Base-by-base conservation (phyloP, 2,888 invertebrate species). In the Agriopis aurantiaria region DNA sequence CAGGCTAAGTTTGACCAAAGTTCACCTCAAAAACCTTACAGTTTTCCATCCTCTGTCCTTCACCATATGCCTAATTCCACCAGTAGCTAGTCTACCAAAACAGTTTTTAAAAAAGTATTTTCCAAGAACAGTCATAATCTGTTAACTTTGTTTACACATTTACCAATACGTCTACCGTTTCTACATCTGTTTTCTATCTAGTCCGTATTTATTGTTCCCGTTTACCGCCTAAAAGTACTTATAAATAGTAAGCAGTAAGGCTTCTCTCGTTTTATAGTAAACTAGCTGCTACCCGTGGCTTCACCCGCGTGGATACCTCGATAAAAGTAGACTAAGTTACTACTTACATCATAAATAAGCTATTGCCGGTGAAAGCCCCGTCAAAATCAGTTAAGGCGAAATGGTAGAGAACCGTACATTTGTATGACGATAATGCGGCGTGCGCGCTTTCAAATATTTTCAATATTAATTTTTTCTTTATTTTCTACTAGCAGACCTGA, bases 101-200 rank as follows among this genome's bases (percentile, higher is more conserved):
- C 40, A 55, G 55, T 33, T 40, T 55, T 53, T 40, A 8, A n/a
- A 17, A 46, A 46, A 61, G 60, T 51, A 65, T 59, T 52, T 70
- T 66, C 70, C 17, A 5, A 14, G 66, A 63, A 66, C 11, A 58
- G 58, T 70, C 65, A 66, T 70, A 63, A 70, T 66, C 33, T 41
- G 63, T 70, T 58, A 49, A 62, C 43, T 48, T 48, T 66, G 63
- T 65, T 66, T 66, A 70, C 59, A 48, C 66, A 69, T 70, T 70
- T 66, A 59, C 53, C 55, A 55, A 70, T 70, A 70, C 65, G 33
- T 70, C 57, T 43, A 55, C 49, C 6, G 62, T 66, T 70, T 62
- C 63, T 58, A 70, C 70, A 66, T 66, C 70, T 70, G 70, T 58
- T 66, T 66, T 58, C 12, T 66, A 49, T 70, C 70, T 23, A n/a